Conservation (phyloP, 1,140 invertebrate genomes). For the Pseudomyrmex pallidus region DNA sequence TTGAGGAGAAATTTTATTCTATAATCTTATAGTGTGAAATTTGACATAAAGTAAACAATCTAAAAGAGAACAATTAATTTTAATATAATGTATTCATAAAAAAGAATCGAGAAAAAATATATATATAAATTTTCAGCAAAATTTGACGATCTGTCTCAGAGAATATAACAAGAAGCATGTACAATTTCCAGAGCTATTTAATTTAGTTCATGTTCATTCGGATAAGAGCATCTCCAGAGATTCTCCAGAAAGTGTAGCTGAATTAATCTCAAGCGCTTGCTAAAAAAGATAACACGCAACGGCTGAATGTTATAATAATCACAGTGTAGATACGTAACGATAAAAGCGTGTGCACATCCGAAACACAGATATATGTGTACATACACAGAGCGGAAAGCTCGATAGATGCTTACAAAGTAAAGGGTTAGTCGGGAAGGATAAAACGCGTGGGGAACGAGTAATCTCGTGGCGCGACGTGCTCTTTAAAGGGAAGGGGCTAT, state of each 20-base stretch:
- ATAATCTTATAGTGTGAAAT: not conserved
- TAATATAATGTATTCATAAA: not conserved
- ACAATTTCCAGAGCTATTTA: constrained; percentile 12
- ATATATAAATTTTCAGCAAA: not conserved
- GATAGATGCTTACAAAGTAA: not conserved
- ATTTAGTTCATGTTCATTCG: not conserved
- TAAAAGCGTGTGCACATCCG: constrained; percentile 1
- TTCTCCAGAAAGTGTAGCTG: not conserved
- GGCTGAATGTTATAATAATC: constrained; percentile 15
- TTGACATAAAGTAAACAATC: not conserved
- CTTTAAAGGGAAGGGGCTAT: constrained; percentile 52
- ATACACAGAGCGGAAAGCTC: not conserved
- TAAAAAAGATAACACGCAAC: constrained; percentile 7
- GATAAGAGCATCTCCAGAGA: not conserved
- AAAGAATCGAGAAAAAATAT: too few species aligned
- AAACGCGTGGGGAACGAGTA: constrained; percentile 28
- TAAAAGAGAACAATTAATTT: constrained; percentile 8
- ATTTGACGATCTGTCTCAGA: not conserved
- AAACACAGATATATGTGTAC: too few species aligned
- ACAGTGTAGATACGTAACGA: constrained; percentile 13
- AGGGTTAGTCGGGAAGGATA: constrained; percentile 26
- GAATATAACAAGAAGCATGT: not conserved
- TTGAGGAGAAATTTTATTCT: not conserved
- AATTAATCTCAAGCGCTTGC: constrained; percentile 4
- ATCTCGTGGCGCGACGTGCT: constrained; percentile 43